These are phyloP conservation scores for Megaceryle maxima DNA, from an alignment of 2,113 vertebrate species.

Conservation along the genomic window DNA sequence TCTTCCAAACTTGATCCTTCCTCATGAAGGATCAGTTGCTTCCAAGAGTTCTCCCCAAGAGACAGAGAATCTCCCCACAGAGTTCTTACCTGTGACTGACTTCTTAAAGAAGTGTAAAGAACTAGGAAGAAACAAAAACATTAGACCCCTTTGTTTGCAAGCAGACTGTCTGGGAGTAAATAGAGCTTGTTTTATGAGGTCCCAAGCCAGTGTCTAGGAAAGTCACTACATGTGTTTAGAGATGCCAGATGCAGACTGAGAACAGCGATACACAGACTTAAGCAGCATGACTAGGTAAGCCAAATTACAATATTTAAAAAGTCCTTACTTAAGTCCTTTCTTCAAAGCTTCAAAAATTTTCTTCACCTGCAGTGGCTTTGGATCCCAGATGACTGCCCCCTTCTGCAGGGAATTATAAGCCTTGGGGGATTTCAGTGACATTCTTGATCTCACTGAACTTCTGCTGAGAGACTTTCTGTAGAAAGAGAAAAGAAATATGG, in stretches of 20 bases:
- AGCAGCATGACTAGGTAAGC: background rate
- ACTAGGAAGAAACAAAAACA: background rate
- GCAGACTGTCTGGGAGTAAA: background rate
- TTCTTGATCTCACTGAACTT: slow-evolving; percentile 83
- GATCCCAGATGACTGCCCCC: slow-evolving; percentile 70
- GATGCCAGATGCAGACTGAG: background rate
- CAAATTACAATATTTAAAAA: background rate
- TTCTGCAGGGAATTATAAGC: slow-evolving; percentile 76
- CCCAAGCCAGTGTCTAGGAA: background rate
- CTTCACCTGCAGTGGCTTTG: slow-evolving; percentile 90
- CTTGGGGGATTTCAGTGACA: slow-evolving; percentile 76
- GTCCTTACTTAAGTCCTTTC: slow-evolving; percentile 89
- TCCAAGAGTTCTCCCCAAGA: too few relatives aligned
- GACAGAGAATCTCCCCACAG: background rate
- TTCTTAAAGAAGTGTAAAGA: background rate
- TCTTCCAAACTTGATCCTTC: too few relatives aligned
- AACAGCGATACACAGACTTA: background rate
- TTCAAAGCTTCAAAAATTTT: slow-evolving; percentile 88
- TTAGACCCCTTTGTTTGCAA: background rate
- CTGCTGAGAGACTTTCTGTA: slow-evolving; percentile 74
- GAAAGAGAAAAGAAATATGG: background rate
- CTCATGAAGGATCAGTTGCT: background rate
- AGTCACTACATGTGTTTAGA: background rate
- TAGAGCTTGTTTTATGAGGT: background rate
- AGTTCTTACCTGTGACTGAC: background rate